Conservation (phyloP, 92 coral and sea anemone genomes). For the Anthopleura xanthogrammica region DNA sequence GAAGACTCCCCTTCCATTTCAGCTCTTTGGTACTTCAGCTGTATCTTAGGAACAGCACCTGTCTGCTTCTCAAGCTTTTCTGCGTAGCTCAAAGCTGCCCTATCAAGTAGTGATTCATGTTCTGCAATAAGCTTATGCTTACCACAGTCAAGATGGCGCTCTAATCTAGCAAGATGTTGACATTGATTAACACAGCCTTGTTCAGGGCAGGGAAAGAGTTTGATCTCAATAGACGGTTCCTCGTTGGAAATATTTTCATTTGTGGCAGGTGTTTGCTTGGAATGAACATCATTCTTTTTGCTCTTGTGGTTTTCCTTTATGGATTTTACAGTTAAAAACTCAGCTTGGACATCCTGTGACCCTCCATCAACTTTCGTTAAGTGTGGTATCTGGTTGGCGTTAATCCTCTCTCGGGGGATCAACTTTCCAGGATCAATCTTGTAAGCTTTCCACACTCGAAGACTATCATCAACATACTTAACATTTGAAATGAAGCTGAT, state of each 20-base stretch:
- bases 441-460: constrained; percentile 24
- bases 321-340: constrained; percentile 28
- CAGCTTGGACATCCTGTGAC: constrained; percentile 8
- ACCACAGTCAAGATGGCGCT: constrained; percentile 30
- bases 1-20: not conserved
- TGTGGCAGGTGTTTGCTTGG: not conserved
- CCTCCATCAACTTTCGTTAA: constrained; percentile 8
- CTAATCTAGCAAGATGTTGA: constrained; percentile 43
- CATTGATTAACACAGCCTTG: constrained; percentile 20
- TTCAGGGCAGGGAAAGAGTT: constrained; percentile 6
- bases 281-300: not conserved
- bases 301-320: constrained; percentile 6
- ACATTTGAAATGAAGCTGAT: constrained; percentile 17
- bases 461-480: not conserved
- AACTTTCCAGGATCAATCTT: constrained; percentile 21
- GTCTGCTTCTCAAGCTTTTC: constrained; percentile 30
- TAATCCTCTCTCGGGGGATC: not conserved
- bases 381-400: constrained; percentile 16
- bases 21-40: constrained; percentile 6
- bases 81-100: constrained; percentile 38
- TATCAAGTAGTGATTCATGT: constrained; percentile 47
- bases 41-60: constrained; percentile 17
- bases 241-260: constrained; percentile 39
- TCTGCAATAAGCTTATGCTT: constrained; percentile 56
- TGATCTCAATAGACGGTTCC: constrained; percentile 47